phyloP scores from a whole-genome alignment of 2,888 invertebrate species.

The Troilus luridus region DNA sequence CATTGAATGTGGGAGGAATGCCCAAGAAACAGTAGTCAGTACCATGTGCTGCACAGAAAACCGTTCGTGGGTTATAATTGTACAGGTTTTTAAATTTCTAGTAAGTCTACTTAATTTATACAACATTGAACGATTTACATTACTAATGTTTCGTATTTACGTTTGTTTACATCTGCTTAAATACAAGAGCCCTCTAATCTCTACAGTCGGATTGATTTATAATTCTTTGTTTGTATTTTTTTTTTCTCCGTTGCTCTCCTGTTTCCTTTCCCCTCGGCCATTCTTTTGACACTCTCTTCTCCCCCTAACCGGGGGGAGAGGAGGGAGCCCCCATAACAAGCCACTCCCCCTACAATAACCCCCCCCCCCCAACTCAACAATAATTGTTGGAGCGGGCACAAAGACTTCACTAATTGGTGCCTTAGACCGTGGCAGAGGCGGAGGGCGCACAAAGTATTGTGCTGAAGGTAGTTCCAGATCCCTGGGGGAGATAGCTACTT shows the following conservation, averaged over 20 bases:
- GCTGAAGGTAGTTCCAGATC: background rate
- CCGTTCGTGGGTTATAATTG: no score
- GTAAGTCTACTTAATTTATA: no score
- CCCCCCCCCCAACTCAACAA: background rate
- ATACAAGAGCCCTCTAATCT: background rate
- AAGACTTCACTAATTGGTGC: slow-evolving; percentile 10
- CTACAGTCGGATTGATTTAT: background rate
- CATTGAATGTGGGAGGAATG: no score
- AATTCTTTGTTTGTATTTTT: slow-evolving; percentile 11
- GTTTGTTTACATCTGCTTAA: no score
- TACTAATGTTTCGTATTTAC: no score
- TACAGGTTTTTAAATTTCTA: no score
- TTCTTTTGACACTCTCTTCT: background rate
- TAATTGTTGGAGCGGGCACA: background rate
- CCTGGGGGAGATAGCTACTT: background rate
- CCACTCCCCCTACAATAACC: background rate
- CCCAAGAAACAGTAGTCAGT: no score
- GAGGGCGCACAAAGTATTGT: background rate
- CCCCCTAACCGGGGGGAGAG: background rate
- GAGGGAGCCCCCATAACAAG: no score
- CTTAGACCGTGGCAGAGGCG: background rate
- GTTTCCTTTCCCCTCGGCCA: no score
- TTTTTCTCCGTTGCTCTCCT: background rate
- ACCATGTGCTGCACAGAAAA: no score
- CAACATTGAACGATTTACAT: no score